phyloP scores from a whole-genome alignment of 2,797 vertebrate genomes.

The Pseudotriccus pelzelni region DNA sequence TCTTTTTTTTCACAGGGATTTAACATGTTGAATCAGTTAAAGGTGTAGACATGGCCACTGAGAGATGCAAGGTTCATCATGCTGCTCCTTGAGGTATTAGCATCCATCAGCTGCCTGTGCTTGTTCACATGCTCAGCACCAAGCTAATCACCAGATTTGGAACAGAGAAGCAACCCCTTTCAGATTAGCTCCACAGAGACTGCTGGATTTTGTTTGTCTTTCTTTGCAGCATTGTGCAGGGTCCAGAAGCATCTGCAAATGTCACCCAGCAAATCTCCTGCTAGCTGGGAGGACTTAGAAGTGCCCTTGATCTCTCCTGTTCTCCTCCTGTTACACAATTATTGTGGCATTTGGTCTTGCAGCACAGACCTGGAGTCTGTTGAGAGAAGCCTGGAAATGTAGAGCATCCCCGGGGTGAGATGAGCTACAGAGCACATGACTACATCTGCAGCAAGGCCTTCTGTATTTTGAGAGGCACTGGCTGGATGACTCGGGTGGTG shows the following conservation, averaged over 20 bases:
- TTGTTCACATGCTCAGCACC: neutral
- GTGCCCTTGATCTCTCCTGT: neutral
- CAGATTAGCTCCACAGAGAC: slow-evolving; percentile 1
- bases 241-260: neutral
- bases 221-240: neutral
- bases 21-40: neutral
- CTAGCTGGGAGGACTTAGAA: neutral
- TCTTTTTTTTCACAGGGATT: neutral
- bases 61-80: neutral
- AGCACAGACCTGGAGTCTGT: neutral
- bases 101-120: neutral
- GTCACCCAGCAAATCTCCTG: slow-evolving; percentile 12
- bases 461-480: neutral
- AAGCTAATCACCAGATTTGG: slow-evolving; percentile 7
- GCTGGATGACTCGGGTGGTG: neutral
- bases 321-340: neutral
- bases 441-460: neutral
- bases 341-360: neutral
- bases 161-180: neutral
- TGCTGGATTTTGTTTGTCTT: neutral
- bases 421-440: neutral
- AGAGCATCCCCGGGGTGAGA: neutral
- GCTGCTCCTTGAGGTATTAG: neutral
- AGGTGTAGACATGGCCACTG: neutral
- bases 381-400: neutral